phyloP scores from a whole-genome alignment of 2,113 vertebrate species.

The Vulpes ferrilata region DNA sequence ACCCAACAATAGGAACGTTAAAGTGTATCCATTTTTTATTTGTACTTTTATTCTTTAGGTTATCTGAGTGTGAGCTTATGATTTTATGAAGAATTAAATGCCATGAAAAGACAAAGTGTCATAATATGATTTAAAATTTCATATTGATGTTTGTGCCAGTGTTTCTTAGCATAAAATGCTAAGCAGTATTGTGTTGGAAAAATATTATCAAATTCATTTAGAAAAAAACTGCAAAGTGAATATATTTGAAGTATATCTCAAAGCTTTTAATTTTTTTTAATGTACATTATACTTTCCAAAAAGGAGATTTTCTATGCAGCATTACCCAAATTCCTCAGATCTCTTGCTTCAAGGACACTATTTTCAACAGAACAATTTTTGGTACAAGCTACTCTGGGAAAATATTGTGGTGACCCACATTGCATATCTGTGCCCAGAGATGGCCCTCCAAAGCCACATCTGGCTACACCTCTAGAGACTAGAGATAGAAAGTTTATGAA shows the following conservation, averaged over 20 bases:
- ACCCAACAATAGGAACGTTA: not conserved
- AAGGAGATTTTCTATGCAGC: not conserved
- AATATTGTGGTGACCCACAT: not conserved
- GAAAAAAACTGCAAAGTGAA: not conserved
- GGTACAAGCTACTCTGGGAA: not conserved
- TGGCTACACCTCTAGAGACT: not conserved
- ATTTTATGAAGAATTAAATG: constrained; percentile 35
- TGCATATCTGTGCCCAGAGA: not conserved
- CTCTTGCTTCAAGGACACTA: not conserved
- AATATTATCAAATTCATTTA: not conserved
- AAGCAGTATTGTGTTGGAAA: not conserved
- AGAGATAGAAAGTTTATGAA: fast-evolving
- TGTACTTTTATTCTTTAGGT: not conserved
- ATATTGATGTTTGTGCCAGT: not conserved
- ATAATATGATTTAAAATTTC: constrained; percentile 46
- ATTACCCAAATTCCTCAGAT: not conserved
- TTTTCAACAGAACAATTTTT: not conserved
- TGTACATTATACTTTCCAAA: not conserved
- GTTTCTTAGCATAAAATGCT: constrained; percentile 28
- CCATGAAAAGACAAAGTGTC: not conserved
- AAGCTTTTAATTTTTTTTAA: not conserved
- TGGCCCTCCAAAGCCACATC: not conserved
- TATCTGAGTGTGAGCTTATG: not conserved
- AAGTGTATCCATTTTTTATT: not conserved
- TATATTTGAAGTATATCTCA: not conserved